Evolutionary conservation across 1,140 invertebrate genomes (phyloP).

Genomic region (Nasonia longicornis): DNA sequence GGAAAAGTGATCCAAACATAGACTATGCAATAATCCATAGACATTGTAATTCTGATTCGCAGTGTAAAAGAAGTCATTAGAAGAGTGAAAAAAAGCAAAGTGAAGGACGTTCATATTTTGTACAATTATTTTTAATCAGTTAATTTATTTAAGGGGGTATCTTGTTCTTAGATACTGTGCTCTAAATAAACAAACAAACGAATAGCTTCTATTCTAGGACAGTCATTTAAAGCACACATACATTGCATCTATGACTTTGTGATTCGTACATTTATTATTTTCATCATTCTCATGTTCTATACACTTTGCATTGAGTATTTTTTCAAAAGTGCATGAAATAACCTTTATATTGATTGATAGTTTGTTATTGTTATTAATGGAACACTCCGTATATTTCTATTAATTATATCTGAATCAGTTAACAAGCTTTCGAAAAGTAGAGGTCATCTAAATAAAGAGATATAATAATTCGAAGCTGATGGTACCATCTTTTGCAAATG

Average conservation of each 20-base stretch:
- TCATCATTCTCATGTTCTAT: background rate
- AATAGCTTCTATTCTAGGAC: conserved; percentile 36
- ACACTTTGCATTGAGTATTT: background rate
- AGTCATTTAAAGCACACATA: conserved; percentile 40
- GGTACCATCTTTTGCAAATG: too few relatives aligned
- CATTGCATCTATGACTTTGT: conserved; percentile 39
- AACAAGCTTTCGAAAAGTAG: background rate
- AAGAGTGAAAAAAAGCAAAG: conserved; percentile 16
- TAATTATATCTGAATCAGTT: too few relatives aligned
- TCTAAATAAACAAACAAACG: conserved; percentile 31
- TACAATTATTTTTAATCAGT: background rate
- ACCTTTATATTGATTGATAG: too few relatives aligned
- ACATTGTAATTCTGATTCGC: background rate
- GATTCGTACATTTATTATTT: background rate
- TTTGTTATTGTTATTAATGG: too few relatives aligned
- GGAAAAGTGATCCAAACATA: background rate
- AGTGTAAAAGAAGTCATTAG: background rate
- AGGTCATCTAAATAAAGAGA: background rate
- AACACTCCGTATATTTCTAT: too few relatives aligned
- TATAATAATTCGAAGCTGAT: background rate
- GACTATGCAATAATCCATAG: background rate
- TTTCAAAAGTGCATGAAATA: background rate
- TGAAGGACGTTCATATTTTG: conserved; percentile 6
- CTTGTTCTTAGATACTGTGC: background rate
- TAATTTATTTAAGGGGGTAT: background rate